Evolutionary conservation across 2,888 invertebrate genomes (phyloP), one percentile per base, ranked within the genome.

Genomic region (Philhelius pedissequus): DNA sequence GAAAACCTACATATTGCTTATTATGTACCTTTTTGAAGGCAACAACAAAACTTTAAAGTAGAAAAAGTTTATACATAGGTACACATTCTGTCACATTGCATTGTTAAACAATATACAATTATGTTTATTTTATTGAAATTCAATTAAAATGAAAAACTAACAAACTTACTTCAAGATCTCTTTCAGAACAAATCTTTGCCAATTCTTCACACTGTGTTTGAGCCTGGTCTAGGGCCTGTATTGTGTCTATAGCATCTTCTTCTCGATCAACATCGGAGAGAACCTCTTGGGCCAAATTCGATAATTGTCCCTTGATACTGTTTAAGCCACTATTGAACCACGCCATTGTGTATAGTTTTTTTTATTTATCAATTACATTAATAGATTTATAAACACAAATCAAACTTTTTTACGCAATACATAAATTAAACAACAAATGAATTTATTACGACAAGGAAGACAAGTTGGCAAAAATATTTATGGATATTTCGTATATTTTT

Each of bases 271-370:
- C 94, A 88, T 97, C 97, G 86, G 96, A 94, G 90, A 98, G 93
- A 88, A 97, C 97, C 92, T 97, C 97, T 90, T 96, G 96, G 78
- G 97, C 97, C 89, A 97, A 95, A 92, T 94, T 97, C 38, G 95
- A 94, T 89, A 98, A 94, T 93, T 98, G 97, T 87, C 97, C 97
- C 91, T 97, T 97, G 87, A 98, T 92, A 92, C 93, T 94, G 87
- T 88, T 91, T 5, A 91, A 87, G 86, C 91, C 90, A 86, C 88
- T 91, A 90, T 95, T 95, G 80, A 95, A 92, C 95, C 95, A 95
- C 91, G 95, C 94, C 94, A 95, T 95, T 83, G 60, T 70, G 52
- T 45, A n/a, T 7, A 18, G 5, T 38, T 79, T 32, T 60, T n/a
- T 45, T 11, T 73, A 30, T 15, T 56, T 9, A 25, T 52, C 48